Evolutionary conservation across 1,140 invertebrate species (phyloP).

Genomic region (Belonocnema kinseyi): DNA sequence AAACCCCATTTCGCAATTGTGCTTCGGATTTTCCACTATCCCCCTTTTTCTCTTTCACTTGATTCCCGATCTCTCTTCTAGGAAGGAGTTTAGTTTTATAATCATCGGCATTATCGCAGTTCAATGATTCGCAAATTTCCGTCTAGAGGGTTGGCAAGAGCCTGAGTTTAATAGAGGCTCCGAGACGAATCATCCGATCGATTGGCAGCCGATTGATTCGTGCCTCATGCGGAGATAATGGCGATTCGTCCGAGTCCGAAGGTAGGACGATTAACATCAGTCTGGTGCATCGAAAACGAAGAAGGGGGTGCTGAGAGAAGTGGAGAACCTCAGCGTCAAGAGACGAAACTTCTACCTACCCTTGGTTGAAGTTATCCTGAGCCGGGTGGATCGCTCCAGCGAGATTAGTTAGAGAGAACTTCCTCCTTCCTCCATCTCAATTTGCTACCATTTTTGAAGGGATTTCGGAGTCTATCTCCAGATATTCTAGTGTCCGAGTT

Average conservation of each 20-base stretch:
- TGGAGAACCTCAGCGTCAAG: not conserved
- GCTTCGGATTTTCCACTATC: not conserved
- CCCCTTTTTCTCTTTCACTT: not conserved
- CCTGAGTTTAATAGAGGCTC: conserved; percentile 34
- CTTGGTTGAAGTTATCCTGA: conserved; percentile 16
- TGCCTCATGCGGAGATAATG: conserved; percentile 65
- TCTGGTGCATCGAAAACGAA: conserved; percentile 51
- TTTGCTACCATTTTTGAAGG: too few species aligned
- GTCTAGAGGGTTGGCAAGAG: not conserved
- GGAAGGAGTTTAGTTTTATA: not conserved
- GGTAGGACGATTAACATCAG: conserved; percentile 62
- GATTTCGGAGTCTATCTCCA: too few species aligned
- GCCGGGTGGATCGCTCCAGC: conserved; percentile 2
- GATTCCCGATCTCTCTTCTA: not conserved
- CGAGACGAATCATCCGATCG: conserved; percentile 66
- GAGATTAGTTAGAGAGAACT: conserved; percentile 20
- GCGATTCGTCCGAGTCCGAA: conserved; percentile 57
- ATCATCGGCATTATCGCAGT: conserved; percentile 24
- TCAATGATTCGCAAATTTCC: not conserved
- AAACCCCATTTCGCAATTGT: not conserved
- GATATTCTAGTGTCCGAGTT: too few species aligned
- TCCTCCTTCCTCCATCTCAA: not conserved
- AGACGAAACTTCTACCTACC: conserved; percentile 42
- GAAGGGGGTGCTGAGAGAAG: not conserved
- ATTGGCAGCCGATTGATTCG: conserved; percentile 68